Conservation (phyloP, 2,888 invertebrate genomes). For the Clistopyga incitator region DNA sequence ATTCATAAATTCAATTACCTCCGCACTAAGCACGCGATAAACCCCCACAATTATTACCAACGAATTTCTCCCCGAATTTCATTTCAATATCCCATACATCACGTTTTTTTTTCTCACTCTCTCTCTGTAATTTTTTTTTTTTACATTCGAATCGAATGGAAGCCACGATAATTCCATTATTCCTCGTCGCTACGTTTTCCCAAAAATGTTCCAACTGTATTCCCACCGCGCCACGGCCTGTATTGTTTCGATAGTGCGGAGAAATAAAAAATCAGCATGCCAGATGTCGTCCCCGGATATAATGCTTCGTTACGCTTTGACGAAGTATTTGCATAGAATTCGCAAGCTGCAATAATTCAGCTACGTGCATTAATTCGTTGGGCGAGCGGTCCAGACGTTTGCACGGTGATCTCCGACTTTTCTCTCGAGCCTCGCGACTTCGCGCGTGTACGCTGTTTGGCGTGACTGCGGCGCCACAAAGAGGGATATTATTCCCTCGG, state of each 20-base stretch:
- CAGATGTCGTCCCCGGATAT: slow-evolving; percentile 45
- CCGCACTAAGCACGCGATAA: no score
- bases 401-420: slow-evolving; percentile 35
- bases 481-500: slow-evolving; percentile 80
- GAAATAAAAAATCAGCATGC: slow-evolving; percentile 12
- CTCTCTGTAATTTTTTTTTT: no score
- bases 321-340: slow-evolving; percentile 43
- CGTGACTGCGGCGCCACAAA: slow-evolving; percentile 76
- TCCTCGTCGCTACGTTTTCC: no score
- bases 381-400: background rate
- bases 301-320: slow-evolving; percentile 70
- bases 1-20: no score
- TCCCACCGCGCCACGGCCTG: background rate
- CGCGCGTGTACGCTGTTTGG: background rate
- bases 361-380: slow-evolving; percentile 37
- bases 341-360: slow-evolving; percentile 41
- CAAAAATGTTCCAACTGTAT: no score
- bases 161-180: no score
- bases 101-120: no score
- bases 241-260: slow-evolving; percentile 32
- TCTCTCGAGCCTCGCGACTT: slow-evolving; percentile 11
- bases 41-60: no score
- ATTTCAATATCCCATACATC: no score
- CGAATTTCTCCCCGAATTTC: no score
- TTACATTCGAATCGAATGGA: no score